Base-by-base conservation (phyloP, 2,888 invertebrate genomes). In the Macaria notata region DNA sequence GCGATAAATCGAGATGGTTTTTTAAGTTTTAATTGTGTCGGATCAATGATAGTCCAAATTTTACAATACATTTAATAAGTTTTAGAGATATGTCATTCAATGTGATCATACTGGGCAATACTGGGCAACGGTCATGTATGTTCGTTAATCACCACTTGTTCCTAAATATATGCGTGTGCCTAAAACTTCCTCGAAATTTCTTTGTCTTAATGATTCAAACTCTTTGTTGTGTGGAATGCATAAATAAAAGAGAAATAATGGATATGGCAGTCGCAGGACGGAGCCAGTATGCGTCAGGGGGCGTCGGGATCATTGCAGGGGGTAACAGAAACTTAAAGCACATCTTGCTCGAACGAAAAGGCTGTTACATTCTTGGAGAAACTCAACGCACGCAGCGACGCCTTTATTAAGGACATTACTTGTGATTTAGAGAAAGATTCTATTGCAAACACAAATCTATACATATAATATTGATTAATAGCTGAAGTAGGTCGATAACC, bases 291-390 rank as follows among this genome's bases (percentile, higher is more conserved):
- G 63, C 61, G 52, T 54, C 46, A 56, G 53, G 55, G 70, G 67
- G 64, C 65, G 70, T 47, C 65, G 61, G 65, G 60, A 69, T 68
- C 62, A 56, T 61, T 53, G 61, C 62, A 59, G 64, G 68, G 68
- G 65, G 65, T 61, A 65, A 63, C 56, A 57, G 47, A 57, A 62
- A 63, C 57, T 59, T 63, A 42, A 58, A 59, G 58, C 52, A 56
- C 56, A 60, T 63, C 62, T 61, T 44, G 55, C 53, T 48, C 46
- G 56, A 46, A 50, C 60, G 47, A 49, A 52, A 59, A 55, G 50
- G 56, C 52, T 50, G 47, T 49, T 48, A 56, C 64, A 54, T 54
- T 42, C 55, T 44, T 61, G 39, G 45, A 51, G 39, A 44, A 33
- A 54, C 60, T 62, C 64, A 66, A 51, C 19, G 31, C 43, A 51